Percentiles rank a stretch among this genome's conserved stretches.
Evolutionary conservation across 2,797 vertebrate species (phyloP).

Genomic region (Gymnoscopelus braueri): DNA sequence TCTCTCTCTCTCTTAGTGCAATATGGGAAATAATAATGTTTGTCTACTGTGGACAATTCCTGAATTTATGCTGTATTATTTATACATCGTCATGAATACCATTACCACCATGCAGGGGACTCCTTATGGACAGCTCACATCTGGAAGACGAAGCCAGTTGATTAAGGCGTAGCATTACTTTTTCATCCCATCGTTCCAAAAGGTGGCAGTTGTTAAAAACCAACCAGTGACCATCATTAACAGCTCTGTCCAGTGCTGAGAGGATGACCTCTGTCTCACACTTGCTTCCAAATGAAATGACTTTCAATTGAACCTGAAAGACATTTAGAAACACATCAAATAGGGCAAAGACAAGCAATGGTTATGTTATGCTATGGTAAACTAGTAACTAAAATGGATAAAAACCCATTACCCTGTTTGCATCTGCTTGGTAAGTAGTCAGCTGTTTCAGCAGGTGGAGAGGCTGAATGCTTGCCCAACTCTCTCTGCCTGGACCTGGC

Average conservation of each 20-base stretch:
- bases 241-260: slow-evolving; percentile 65
- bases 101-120: neutral
- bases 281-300: slow-evolving; percentile 75
- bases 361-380: neutral
- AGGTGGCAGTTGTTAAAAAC: slow-evolving; percentile 87
- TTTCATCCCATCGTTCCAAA: slow-evolving; percentile 78
- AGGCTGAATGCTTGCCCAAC: slow-evolving; percentile 68
- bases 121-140: slow-evolving; percentile 53
- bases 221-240: slow-evolving; percentile 83
- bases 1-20: too few relatives aligned
- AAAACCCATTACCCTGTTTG: slow-evolving; percentile 64
- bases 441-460: slow-evolving; percentile 76
- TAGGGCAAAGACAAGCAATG: neutral
- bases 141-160: slow-evolving; percentile 44
- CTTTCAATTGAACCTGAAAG: slow-evolving; percentile 69
- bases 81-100: too few relatives aligned
- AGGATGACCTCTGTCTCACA: slow-evolving; percentile 63
- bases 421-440: slow-evolving; percentile 52
- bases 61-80: too few relatives aligned
- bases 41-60: too few relatives aligned
- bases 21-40: too few relatives aligned
- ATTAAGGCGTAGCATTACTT: slow-evolving; percentile 66
- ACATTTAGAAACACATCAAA: slow-evolving; percentile 17
- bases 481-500: slow-evolving; percentile 53
- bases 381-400: neutral